Evolutionary conservation across 2,888 invertebrate genomes (phyloP), one percentile per base, ranked within the genome.

Genomic region (Aphodius sticticus): DNA sequence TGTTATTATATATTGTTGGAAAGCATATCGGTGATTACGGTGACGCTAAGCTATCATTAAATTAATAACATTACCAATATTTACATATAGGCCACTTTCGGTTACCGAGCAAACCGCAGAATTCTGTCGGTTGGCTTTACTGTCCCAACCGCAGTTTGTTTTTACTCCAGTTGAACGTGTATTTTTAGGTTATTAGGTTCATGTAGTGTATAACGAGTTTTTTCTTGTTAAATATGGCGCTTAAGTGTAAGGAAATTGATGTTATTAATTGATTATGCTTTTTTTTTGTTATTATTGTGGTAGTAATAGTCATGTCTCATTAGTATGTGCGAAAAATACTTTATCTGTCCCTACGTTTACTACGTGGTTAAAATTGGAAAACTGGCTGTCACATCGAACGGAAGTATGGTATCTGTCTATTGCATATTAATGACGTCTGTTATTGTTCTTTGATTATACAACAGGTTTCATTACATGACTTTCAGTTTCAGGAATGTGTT

Each of bases 361-460:
- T n/a, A n/a, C n/a, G n/a, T n/a, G n/a, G n/a, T n/a, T n/a, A n/a
- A n/a, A n/a, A n/a, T n/a, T n/a, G n/a, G n/a, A n/a, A n/a, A n/a
- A n/a, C n/a, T n/a, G n/a, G n/a, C n/a, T 26, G 26, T 26, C 26
- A 26, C 7, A 38, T 38, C 14, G 0, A 69, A 26, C 76, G 76
- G 76, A 76, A 76, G 38, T 38, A 76, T 26, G 76, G 16, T 38
- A 76, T 76, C 76, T 38, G 38, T 76, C 76, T 12, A 76, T 76
- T 76, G 76, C 76, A 76, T 76, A 37, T 16, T 76, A 76, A 76
- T 76, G 76, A 76, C 7, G 6, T 16, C 16, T n/a, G 36, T 53
- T 53, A 69, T 26, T 35, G 74, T 37, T n/a, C 35, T 74, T 74
- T 74, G 35, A 16, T 74, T 37, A 12, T 37, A 7, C 35, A 37